Percentiles rank a stretch among this genome's conserved stretches.
Conservation (phyloP, 2,888 invertebrate species). For the Rotaria socialis region DNA sequence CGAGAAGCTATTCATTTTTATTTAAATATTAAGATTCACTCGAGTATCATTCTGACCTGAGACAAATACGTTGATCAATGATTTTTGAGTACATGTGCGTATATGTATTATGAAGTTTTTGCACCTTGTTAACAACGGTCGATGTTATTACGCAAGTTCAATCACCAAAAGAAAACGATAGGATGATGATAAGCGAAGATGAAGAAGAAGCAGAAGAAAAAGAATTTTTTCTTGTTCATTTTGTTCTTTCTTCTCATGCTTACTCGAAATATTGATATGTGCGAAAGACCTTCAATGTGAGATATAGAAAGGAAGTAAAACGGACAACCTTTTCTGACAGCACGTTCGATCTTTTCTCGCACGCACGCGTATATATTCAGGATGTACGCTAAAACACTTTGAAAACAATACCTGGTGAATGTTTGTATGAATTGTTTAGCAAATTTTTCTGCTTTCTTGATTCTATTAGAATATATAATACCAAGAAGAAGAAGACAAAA, state of each 20-base stretch:
- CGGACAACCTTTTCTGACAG: neutral
- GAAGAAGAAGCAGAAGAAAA: neutral
- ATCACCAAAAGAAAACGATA: neutral
- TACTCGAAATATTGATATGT: neutral
- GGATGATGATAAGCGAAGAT: neutral
- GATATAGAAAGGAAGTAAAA: neutral
- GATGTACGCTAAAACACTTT: conserved; percentile 19
- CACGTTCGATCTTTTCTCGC: neutral
- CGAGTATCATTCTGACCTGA: neutral
- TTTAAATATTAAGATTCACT: neutral
- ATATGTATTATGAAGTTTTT: neutral
- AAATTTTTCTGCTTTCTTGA: conserved; percentile 14
- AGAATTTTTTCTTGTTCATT: neutral
- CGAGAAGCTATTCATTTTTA: neutral
- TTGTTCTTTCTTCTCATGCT: neutral
- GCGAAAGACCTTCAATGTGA: neutral
- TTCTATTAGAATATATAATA: conserved; percentile 12
- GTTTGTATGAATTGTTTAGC: neutral
- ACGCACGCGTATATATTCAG: neutral
- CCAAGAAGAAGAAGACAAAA: neutral
- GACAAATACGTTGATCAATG: neutral
- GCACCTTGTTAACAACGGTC: neutral
- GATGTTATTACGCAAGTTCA: conserved; percentile 17
- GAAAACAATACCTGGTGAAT: neutral
- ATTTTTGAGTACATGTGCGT: neutral